Conservation (phyloP, 2,888 invertebrate species). For the Zeuzera pyrina region DNA sequence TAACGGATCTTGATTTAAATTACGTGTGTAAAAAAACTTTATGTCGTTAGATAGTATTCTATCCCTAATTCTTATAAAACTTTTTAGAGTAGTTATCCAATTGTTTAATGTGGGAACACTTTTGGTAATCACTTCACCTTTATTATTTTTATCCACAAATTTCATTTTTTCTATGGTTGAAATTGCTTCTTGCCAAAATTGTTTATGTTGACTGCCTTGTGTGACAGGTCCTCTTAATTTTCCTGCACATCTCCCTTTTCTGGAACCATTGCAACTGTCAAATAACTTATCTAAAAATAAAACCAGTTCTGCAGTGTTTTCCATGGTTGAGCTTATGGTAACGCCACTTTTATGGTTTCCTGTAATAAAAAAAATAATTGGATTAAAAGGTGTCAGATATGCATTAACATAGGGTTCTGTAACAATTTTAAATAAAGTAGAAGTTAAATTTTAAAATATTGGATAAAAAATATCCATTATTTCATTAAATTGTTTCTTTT, state of each 20-base stretch:
- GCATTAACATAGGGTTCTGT: too few species aligned
- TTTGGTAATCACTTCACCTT: not conserved
- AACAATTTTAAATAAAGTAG: too few species aligned
- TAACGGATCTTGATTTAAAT: constrained; percentile 8
- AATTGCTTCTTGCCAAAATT: not conserved
- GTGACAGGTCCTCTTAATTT: too few species aligned
- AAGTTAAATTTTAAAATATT: too few species aligned
- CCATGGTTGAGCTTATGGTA: not conserved
- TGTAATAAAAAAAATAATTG: not conserved
- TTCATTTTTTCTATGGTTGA: not conserved
- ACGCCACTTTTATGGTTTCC: not conserved
- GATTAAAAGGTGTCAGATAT: too few species aligned
- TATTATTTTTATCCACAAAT: not conserved
- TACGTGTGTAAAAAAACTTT: constrained; percentile 6
- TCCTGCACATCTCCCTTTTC: too few species aligned
- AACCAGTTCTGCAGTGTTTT: constrained; percentile 2
- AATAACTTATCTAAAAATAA: constrained; percentile 6
- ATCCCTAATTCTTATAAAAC: not conserved
- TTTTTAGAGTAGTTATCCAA: too few species aligned
- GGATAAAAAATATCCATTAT: too few species aligned
- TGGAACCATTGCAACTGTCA: constrained; percentile 4
- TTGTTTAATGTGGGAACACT: too few species aligned
- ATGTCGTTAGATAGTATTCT: constrained; percentile 1
- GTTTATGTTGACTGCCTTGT: not conserved
- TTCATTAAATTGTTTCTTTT: too few species aligned